These are phyloP conservation scores for Crenuchus spilurus DNA, from an alignment of 2,797 vertebrate species.

Conservation along the genomic window DNA sequence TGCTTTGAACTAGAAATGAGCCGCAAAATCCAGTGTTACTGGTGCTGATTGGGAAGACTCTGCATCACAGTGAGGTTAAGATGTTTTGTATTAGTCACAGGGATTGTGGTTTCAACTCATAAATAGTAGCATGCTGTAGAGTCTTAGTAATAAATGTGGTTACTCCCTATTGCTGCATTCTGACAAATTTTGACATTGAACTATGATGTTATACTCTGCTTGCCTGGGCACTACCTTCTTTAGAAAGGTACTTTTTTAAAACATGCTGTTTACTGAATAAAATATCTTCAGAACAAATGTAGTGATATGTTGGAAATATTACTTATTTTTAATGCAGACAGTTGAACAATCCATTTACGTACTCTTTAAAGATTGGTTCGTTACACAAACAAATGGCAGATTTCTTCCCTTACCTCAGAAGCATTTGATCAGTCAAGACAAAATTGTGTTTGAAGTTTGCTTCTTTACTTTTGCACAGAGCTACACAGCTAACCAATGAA, in stretches of 20 bases:
- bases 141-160: constrained; percentile 10
- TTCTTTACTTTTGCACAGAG: too few relatives aligned
- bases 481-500: too few relatives aligned
- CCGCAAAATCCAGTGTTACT: not conserved
- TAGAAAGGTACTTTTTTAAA: constrained; percentile 5
- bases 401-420: too few relatives aligned
- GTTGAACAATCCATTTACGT: not conserved
- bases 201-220: constrained; percentile 4
- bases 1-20: not conserved
- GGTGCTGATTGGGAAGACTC: not conserved
- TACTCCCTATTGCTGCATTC: not conserved
- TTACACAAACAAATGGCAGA: too few relatives aligned
- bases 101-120: constrained; percentile 18
- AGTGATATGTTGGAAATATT: not conserved
- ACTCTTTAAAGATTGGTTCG: not conserved
- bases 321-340: too few relatives aligned
- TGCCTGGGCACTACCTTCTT: constrained; percentile 5
- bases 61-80: not conserved
- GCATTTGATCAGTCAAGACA: too few relatives aligned
- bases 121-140: not conserved
- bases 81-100: not conserved
- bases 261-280: too few relatives aligned
- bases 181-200: not conserved
- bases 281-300: not conserved
- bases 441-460: too few relatives aligned